A percentile compares a stretch with the other conserved stretches of the same genome.
Evolutionary conservation across 2,113 vertebrate species (phyloP).

Genomic region (Cryptotis parvus): DNA sequence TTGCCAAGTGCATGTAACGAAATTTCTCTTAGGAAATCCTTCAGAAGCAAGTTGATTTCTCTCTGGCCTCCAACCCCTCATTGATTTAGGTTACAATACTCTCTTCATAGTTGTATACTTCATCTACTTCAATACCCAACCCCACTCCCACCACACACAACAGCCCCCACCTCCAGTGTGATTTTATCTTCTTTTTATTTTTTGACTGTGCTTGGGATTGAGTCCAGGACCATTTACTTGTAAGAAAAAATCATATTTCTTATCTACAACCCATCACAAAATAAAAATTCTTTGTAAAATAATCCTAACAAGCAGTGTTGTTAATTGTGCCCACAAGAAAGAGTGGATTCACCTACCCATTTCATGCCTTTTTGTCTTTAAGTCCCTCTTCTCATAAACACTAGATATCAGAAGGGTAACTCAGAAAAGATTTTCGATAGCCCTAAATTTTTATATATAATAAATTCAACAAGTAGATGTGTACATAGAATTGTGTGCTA

Average conservation of each 20-base stretch:
- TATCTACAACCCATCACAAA: no score
- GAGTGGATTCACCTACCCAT: not conserved
- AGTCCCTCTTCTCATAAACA: not conserved
- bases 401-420: not conserved
- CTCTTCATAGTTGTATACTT: not conserved
- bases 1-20: no score
- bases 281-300: not conserved
- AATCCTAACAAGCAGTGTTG: not conserved
- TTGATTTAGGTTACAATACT: not conserved
- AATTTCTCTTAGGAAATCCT: no score
- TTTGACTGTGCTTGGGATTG: no score
- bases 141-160: no score
- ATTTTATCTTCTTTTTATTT: no score
- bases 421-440: not conserved
- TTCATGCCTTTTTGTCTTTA: not conserved
- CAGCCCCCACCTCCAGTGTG: no score
- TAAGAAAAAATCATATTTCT: no score
- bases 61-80: not conserved
- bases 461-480: constrained; percentile 1
- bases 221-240: no score
- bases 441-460: not conserved
- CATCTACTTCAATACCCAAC: not conserved
- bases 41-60: no score
- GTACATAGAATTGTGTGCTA: not conserved
- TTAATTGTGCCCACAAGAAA: not conserved